These are phyloP conservation scores for Eristalinus aeneus DNA, from an alignment of 2,888 invertebrate species.

Conservation along the genomic window DNA sequence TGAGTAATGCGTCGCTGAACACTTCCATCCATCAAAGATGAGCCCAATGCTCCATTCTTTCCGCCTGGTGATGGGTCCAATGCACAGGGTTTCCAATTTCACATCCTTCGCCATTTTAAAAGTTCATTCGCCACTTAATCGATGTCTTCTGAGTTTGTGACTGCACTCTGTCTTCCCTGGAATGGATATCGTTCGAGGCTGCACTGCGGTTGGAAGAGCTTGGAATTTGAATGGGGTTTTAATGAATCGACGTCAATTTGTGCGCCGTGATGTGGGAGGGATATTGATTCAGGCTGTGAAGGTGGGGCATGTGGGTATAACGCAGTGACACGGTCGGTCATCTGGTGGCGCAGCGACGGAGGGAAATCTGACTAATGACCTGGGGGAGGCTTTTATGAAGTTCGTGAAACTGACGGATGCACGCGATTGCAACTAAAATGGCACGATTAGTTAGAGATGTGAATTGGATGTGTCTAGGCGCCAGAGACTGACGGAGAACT, in stretches of 20 bases:
- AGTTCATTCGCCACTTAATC: conserved; percentile 52
- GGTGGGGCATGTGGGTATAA: background rate
- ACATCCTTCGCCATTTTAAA: conserved; percentile 38
- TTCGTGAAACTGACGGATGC: background rate
- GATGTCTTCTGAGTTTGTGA: conserved; percentile 47
- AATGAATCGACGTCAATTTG: background rate
- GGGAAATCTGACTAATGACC: background rate
- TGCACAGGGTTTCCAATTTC: background rate
- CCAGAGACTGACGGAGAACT: background rate
- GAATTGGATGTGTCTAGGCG: background rate
- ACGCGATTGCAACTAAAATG: background rate
- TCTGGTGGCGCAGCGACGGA: background rate
- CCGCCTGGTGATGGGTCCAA: background rate
- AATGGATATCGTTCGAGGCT: conserved; percentile 33
- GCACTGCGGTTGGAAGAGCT: background rate
- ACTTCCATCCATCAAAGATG: background rate
- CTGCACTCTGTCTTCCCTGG: conserved; percentile 15
- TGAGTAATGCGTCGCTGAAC: background rate
- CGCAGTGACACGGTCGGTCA: background rate
- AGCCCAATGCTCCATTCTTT: background rate
- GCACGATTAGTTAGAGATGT: background rate
- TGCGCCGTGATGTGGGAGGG: background rate
- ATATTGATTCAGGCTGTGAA: background rate
- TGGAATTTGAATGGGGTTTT: background rate
- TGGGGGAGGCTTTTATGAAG: background rate